These are phyloP conservation scores for Malurus splendens DNA, from an alignment of 2,797 vertebrate genomes.

Conservation along the genomic window DNA sequence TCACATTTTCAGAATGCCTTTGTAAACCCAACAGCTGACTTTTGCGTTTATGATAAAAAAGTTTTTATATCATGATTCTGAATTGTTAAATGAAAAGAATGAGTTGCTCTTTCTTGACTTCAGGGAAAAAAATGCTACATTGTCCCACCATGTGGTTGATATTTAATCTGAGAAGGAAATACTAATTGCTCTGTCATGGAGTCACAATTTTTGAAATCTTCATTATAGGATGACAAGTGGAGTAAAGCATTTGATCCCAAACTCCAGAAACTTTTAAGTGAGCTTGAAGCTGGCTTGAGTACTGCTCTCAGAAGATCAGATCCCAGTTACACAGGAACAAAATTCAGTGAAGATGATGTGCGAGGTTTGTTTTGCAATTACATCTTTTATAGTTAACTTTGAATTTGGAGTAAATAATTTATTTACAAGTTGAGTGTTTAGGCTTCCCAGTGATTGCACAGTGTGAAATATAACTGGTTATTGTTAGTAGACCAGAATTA, in stretches of 20 bases:
- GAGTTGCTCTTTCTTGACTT: neutral
- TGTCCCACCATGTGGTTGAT: neutral
- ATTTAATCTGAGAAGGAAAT: neutral
- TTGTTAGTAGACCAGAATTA: neutral
- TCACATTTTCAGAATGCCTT: neutral
- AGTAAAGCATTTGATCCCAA: conserved; percentile 88
- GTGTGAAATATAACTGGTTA: neutral
- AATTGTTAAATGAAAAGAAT: neutral
- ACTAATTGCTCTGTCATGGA: neutral
- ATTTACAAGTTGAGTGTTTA: neutral
- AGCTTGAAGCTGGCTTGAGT: conserved; percentile 88
- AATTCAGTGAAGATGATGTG: conserved; percentile 79
- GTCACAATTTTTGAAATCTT: neutral
- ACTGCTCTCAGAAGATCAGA: conserved; percentile 82
- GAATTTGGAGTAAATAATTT: neutral
- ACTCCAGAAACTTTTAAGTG: conserved; percentile 86
- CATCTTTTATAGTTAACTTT: neutral
- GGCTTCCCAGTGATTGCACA: neutral
- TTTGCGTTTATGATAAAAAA: neutral
- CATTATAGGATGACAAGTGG: conserved; percentile 88
- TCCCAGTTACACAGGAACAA: conserved; percentile 64
- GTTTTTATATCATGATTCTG: neutral
- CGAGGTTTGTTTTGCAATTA: conserved; percentile 72
- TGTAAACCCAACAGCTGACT: neutral
- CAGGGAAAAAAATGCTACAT: neutral